phyloP scores from a whole-genome alignment of 2,797 vertebrate genomes.

The Apogon hyalosoma region DNA sequence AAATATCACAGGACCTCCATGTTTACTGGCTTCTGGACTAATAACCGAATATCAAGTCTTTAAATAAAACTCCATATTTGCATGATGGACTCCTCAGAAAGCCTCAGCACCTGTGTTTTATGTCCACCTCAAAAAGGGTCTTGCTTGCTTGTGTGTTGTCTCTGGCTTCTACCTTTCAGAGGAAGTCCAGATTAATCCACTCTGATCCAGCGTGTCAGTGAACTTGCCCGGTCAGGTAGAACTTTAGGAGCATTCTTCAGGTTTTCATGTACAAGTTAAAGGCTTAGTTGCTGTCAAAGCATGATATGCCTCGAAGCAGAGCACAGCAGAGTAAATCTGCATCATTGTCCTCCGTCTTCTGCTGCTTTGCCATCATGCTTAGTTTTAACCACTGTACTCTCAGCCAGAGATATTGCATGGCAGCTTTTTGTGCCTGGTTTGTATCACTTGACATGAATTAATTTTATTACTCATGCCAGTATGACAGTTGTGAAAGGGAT shows the following conservation, averaged over 20 bases:
- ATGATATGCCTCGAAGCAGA: conserved; percentile 66
- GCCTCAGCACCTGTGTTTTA: conserved; percentile 11
- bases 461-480: conserved; percentile 48
- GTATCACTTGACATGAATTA: conserved; percentile 56
- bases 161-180: conserved; percentile 40
- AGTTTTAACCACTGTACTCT: conserved; percentile 37
- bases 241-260: conserved; percentile 58
- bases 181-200: conserved; percentile 49
- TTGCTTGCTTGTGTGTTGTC: conserved; percentile 52
- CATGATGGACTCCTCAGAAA: conserved; percentile 38
- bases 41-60: conserved; percentile 28
- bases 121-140: conserved; percentile 23
- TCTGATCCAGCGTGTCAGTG: conserved; percentile 16
- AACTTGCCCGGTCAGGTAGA: conserved; percentile 69
- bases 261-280: conserved; percentile 41
- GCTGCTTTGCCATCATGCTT: conserved; percentile 40
- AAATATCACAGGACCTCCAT: conserved; percentile 18
- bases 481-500: conserved; percentile 58
- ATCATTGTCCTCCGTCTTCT: conserved; percentile 58
- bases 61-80: conserved; percentile 31
- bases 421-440: conserved; percentile 58
- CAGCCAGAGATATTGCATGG: conserved; percentile 64
- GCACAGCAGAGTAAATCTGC: conserved; percentile 50
- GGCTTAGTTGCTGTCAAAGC: conserved; percentile 66
- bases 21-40: conserved; percentile 64